Conservation (phyloP, 2,888 invertebrate genomes). For the Prosopocoilus inquinatus region DNA sequence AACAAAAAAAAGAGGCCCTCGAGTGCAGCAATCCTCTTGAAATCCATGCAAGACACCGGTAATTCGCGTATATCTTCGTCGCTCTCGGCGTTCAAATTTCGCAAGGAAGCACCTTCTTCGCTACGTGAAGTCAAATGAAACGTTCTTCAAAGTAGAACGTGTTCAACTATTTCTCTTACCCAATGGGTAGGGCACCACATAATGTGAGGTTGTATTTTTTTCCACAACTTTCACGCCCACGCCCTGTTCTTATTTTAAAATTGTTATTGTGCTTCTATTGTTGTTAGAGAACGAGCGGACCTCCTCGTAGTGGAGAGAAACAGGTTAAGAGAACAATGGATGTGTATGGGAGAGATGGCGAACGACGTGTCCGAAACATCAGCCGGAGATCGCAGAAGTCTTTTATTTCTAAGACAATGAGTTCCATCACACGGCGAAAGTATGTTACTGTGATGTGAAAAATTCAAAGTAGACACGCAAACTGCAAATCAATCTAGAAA, state of each 20-base stretch:
- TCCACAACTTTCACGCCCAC: conserved; percentile 25
- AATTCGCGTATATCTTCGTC: no score
- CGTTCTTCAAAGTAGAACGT: conserved; percentile 9
- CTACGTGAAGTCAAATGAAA: conserved; percentile 9
- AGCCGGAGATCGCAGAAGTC: neutral
- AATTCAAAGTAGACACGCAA: no score
- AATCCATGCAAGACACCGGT: no score
- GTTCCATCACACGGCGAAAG: no score
- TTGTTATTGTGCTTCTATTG: neutral
- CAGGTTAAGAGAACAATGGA: neutral
- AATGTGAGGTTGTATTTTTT: conserved; percentile 26
- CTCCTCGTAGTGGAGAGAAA: neutral
- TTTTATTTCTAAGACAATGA: no score
- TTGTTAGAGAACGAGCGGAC: neutral
- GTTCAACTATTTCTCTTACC: conserved; percentile 13
- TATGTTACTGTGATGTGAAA: no score
- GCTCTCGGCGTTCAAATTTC: neutral
- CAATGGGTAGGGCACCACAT: conserved; percentile 27
- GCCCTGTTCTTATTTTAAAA: conserved; percentile 1
- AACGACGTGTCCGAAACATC: neutral
- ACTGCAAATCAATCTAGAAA: no score
- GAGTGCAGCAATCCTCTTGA: neutral
- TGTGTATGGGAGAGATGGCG: neutral
- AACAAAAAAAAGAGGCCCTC: neutral
- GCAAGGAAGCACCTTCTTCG: neutral